Evolutionary conservation across 2,888 invertebrate species (phyloP).

Genomic region (Falcaria lacertinaria): DNA sequence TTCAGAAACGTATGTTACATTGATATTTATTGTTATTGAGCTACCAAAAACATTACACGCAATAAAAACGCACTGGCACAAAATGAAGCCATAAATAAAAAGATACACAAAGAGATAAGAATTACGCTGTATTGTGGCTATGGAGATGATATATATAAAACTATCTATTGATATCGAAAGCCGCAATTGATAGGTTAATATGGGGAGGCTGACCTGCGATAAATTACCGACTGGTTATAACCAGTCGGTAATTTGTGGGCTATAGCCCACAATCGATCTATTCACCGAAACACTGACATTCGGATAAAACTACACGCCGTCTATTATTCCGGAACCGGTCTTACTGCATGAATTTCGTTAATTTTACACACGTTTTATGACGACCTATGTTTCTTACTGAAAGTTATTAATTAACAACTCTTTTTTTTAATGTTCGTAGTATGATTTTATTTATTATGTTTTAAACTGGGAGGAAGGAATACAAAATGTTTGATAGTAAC

Average conservation of each 20-base stretch:
- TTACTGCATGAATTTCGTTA: too few relatives aligned
- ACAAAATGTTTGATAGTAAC: too few relatives aligned
- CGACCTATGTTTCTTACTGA: too few relatives aligned
- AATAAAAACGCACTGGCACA: constrained; percentile 9
- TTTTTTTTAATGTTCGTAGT: too few relatives aligned
- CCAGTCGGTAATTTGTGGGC: too few relatives aligned
- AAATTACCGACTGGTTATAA: constrained; percentile 27
- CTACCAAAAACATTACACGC: not conserved
- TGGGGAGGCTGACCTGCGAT: constrained; percentile 28
- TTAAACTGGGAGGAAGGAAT: too few relatives aligned
- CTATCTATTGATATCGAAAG: constrained; percentile 2
- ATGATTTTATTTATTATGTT: too few relatives aligned
- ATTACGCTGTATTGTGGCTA: constrained; percentile 21
- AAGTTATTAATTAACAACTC: too few relatives aligned
- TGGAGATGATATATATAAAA: constrained; percentile 20
- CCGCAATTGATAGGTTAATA: constrained; percentile 33
- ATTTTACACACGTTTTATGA: too few relatives aligned
- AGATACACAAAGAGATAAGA: constrained; percentile 22
- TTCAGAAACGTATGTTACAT: too few relatives aligned
- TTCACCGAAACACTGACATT: constrained; percentile 11
- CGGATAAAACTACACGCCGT: not conserved
- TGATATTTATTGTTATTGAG: not conserved
- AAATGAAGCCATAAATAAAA: constrained; percentile 27
- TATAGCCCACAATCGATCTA: constrained; percentile 17
- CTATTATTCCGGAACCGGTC: not conserved